Evolutionary conservation across 2,888 invertebrate species (phyloP), one percentile per base, ranked within the genome.

Genomic region (Deroplatys truncata): DNA sequence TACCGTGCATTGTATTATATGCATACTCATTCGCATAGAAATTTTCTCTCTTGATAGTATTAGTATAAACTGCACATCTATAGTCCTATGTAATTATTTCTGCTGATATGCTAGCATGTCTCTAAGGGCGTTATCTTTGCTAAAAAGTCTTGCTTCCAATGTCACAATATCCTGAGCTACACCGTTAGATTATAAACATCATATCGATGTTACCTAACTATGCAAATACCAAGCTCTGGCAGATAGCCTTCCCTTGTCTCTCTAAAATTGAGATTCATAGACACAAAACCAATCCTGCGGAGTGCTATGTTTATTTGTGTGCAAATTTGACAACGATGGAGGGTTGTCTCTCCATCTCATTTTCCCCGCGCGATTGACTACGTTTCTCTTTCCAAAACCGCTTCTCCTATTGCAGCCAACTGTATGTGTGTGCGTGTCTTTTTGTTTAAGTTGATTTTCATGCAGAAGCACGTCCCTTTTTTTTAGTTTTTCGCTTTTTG

Each of bases 271-370:
- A 86, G 86, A 72, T 86, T 86, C 86, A 86, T 86, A 85, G 28
- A 49, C 43, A 72, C 49, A 49, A 28, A 28, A 28, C 28, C 20
- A 85, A 28, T 85, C 56, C 15, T 35, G 86, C 56, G 86, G 86
- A 29, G 86, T 82, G 31, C 49, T 86, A 31, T 86, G 86, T 86
- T 86, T 86, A 86, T 86, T 86, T 86, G 86, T 86, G 86, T 86
- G 86, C 86, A 86, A 86, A 86, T 86, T 86, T 82, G 86, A 86
- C 72, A 86, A 31, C 85, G 72, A 82, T 72, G 56, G 56, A 72
- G 56, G 25, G 16, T 72, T 72, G 56, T 72, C 56, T 72, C 56
- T 72, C 56, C 43, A 72, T 86, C 82, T 86, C 82, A 72, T 82
- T 29, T 56, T 85, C 28, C 29, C 43, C 85, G 85, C 28, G 56